A percentile compares a stretch with the other conserved stretches of the same genome.
Evolutionary conservation across 2,888 invertebrate species (phyloP).

Genomic region (Zelleria hepariella): DNA sequence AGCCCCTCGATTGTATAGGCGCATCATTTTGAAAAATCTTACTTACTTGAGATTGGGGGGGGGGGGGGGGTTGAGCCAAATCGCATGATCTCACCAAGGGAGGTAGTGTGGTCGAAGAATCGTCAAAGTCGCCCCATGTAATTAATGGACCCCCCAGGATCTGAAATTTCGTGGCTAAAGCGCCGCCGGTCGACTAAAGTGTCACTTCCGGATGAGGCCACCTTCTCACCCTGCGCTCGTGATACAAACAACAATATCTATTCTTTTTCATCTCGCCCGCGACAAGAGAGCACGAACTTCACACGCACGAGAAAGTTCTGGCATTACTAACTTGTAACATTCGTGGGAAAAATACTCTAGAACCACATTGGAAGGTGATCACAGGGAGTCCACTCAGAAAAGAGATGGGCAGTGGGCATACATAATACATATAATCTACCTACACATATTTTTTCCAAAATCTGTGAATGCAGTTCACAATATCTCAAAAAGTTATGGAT

Average conservation of each 20-base stretch:
- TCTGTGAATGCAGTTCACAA: no score
- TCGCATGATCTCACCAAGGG: no score
- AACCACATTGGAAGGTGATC: not conserved
- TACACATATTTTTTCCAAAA: no score
- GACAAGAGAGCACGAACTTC: not conserved
- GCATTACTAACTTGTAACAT: not conserved
- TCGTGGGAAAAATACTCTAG: not conserved
- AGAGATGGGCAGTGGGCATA: not conserved
- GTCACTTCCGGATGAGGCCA: slow-evolving; percentile 18
- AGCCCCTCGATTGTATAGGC: no score
- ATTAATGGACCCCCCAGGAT: no score
- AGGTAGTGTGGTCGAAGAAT: no score
- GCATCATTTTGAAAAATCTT: no score
- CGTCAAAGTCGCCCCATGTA: no score
- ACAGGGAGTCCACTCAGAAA: not conserved
- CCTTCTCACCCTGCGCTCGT: slow-evolving; percentile 44
- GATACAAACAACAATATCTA: not conserved
- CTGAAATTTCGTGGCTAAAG: not conserved
- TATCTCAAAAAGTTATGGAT: no score
- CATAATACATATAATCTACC: not conserved
- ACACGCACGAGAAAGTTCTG: slow-evolving; percentile 2
- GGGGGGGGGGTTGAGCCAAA: no score
- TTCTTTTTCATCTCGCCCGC: not conserved
- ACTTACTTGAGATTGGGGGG: no score
- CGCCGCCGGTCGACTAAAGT: not conserved